Base-by-base conservation (phyloP, 1,140 invertebrate genomes). In the Saxidomus purpurata region DNA sequence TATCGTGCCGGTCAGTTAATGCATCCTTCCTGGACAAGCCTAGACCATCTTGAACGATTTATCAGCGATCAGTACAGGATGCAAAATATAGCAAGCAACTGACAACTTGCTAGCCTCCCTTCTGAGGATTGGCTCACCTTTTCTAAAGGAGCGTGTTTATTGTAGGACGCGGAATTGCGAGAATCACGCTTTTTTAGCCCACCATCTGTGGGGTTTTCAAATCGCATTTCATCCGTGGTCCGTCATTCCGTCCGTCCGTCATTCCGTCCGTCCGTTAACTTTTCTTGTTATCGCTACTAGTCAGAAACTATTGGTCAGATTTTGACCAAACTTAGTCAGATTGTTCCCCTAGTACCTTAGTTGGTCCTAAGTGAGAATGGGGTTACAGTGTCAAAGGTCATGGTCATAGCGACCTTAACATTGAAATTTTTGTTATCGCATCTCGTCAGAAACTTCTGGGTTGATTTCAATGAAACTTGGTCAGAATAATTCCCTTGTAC, bases 101-200 rank as follows among this genome's bases (percentile, higher is more conserved):
- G n/a, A n/a, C n/a, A n/a, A n/a, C n/a, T n/a, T n/a, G n/a, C n/a
- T n/a, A n/a, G n/a, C n/a, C n/a, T n/a, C n/a, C n/a, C n/a, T n/a
- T n/a, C n/a, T n/a, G n/a, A n/a, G n/a, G n/a, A n/a, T n/a, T n/a
- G n/a, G n/a, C n/a, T n/a, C n/a, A n/a, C n/a, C n/a, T n/a, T n/a
- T n/a, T n/a, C n/a, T n/a, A n/a, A n/a, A n/a, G n/a, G n/a, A n/a
- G n/a, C n/a, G n/a, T n/a, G n/a, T n/a, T n/a, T n/a, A n/a, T n/a
- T n/a, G n/a, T n/a, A n/a, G n/a, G n/a, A n/a, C n/a, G n/a, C n/a
- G n/a, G n/a, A n/a, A n/a, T n/a, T n/a, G n/a, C n/a, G n/a, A n/a
- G n/a, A n/a, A n/a, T n/a, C n/a, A n/a, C n/a, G n/a, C n/a, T 47
- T 55, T 55, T 55, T 55, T 55, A 55, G 52, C 52, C 52, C 52